Evolutionary conservation across 2,797 vertebrate genomes (phyloP), one percentile per base, ranked within the genome.

Genomic region (Staurois parvus): DNA sequence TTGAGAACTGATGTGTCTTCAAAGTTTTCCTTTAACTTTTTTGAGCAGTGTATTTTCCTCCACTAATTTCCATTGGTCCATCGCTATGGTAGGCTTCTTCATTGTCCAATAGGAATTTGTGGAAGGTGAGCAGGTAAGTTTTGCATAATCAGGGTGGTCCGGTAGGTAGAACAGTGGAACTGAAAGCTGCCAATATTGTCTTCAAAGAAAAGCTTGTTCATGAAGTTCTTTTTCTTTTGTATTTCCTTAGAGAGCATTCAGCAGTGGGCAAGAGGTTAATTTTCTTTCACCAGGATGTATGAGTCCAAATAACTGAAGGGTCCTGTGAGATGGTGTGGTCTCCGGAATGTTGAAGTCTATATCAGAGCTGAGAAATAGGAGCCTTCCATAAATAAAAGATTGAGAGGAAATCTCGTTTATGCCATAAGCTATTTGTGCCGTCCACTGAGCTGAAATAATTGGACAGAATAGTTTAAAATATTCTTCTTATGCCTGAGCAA

Each of bases 391-490:
- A 77, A 89, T 81, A 45, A 88, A 90, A 92, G 91, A 89, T 92
- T 90, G 88, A 85, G 88, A 81, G 90, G 77, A 81, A 85, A 87
- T 87, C 0, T 3, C 75, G 32, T 42, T 92, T 84, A 81, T 84
- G 88, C 88, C 86, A 87, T 72, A 85, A 90, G 89, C 87, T 91
- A 87, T 91, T 91, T 86, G 86, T 90, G 85, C 8, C 88, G 88
- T 91, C 89, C 91, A 89, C 6, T 87, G 76, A 72, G 84, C 90
- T 92, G 92, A 91, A 93, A 88, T 92, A 91, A 93, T 92, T 67
- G 70, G 79, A 86, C 0, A 0, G 76, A 69, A 42, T 59, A 0
- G 0, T 90, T 91, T 89, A 84, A 88, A 88, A 52, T 85, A 69
- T 32, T 59, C 59, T 48, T 59, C 90, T 91, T 92, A 88, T 92